Conservation (phyloP, 1,140 invertebrate genomes). For the Leptopilina clavipes region DNA sequence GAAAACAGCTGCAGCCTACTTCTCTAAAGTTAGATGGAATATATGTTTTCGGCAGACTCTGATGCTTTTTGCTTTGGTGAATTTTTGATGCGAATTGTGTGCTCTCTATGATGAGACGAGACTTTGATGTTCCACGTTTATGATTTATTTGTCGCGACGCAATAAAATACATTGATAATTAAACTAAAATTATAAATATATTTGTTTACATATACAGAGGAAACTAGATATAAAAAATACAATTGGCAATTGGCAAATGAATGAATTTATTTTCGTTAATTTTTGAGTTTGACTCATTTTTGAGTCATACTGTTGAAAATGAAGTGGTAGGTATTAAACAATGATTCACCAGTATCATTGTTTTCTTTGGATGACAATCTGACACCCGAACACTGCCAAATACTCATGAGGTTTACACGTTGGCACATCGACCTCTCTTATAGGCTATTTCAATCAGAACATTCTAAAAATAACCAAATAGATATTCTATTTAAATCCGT, state of each 20-base stretch:
- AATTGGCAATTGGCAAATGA: too few relatives aligned
- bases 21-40: slow-evolving; percentile 62
- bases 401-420: slow-evolving; percentile 21
- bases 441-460: slow-evolving; percentile 29
- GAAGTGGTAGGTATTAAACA: neutral
- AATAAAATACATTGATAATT: too few relatives aligned
- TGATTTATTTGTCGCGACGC: neutral
- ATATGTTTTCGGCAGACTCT: slow-evolving; percentile 36
- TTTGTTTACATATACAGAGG: too few relatives aligned
- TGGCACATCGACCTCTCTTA: slow-evolving; percentile 28
- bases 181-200: too few relatives aligned
- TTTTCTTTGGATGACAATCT: slow-evolving; percentile 33
- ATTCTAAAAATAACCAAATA: slow-evolving; percentile 27
- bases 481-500: slow-evolving; percentile 14
- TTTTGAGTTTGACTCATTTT: neutral
- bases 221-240: too few relatives aligned
- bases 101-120: neutral
- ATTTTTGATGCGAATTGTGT: slow-evolving; percentile 4
- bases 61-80: neutral
- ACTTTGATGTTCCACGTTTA: neutral
- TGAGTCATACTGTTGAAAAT: neutral
- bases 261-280: too few relatives aligned
- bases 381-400: slow-evolving; percentile 30
- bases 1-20: slow-evolving; percentile 64
- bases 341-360: slow-evolving; percentile 11